Evolutionary conservation across 2,113 vertebrate species (phyloP).

Genomic region (Chaenogobius annularis): DNA sequence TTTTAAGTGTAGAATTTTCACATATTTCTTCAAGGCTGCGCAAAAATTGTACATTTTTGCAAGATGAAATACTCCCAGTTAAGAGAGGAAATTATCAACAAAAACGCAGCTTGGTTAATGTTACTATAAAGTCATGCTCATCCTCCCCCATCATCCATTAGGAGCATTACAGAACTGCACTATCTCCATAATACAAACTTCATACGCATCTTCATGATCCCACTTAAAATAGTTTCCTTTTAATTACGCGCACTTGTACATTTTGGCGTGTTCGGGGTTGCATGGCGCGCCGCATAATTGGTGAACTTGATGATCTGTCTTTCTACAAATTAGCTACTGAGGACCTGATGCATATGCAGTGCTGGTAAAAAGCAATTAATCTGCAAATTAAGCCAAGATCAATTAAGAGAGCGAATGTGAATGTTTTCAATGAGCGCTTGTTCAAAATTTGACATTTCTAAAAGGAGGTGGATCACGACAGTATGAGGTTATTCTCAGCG

Average conservation of each 20-base stretch:
- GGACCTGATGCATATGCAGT: constrained; percentile 65
- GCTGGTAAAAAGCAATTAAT: constrained; percentile 55
- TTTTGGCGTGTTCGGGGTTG: constrained; percentile 42
- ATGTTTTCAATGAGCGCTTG: constrained; percentile 30
- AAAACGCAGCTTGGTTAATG: constrained; percentile 33
- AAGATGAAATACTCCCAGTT: constrained; percentile 9
- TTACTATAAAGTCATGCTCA: constrained; percentile 6
- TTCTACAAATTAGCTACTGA: constrained; percentile 46
- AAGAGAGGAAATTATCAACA: constrained; percentile 21
- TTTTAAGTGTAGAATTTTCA: not conserved
- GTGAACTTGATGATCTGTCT: constrained; percentile 57
- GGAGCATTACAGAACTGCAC: constrained; percentile 12
- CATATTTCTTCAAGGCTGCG: not conserved
- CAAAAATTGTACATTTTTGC: not conserved
- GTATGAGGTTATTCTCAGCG: constrained; percentile 21
- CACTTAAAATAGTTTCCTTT: constrained; percentile 21
- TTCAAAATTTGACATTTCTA: constrained; percentile 24
- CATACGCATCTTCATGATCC: constrained; percentile 18
- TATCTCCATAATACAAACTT: constrained; percentile 15
- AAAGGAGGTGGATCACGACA: constrained; percentile 15
- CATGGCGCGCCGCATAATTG: constrained; percentile 42
- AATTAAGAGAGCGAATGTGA: constrained; percentile 38
- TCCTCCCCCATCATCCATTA: not conserved
- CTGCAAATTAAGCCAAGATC: constrained; percentile 46
- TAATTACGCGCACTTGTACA: constrained; percentile 39